Base-by-base conservation (phyloP, 2,113 vertebrate species). In the Gadus chalcogrammus region DNA sequence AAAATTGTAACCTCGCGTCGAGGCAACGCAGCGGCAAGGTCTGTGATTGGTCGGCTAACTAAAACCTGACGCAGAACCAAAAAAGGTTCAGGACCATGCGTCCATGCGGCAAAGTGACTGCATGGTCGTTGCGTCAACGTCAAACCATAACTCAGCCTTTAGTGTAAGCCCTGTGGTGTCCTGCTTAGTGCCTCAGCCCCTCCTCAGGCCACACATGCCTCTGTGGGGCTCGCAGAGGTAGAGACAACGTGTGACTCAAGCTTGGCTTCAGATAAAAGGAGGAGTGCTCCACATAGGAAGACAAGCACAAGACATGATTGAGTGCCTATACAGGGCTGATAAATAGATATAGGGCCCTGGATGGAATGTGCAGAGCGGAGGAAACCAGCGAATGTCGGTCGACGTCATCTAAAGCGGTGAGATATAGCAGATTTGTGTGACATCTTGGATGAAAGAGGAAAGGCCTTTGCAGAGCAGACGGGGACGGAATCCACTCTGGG, bases 201-300 rank as follows among this genome's bases (percentile, higher is more conserved):
- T 31, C 63, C 65, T 22, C 0, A 0, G 16, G 70, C 42, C 61
- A 28, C 42, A 65, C 56, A 52, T 63, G 55, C n/a, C 61, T 67
- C 17, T 64, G 28, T 73, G 58, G 59, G 74, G 35, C 68, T 72
- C 42, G 42, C 71, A 73, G 74, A 75, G 69, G 7, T 77, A 68
- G 82, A 61, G 68, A 69, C 69, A 61, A 42, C 66, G 79, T 86
- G 85, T 75, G 82, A 88, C 24, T 77, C 68, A 70, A 79, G 42
- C 68, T 79, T 38, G 76, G 82, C 80, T 60, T 1, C 17, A 5
- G 79, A 86, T 84, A 31, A 87, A 82, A 82, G 70, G 3, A 1
- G 12, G 20, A 68, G 24, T 7, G 15, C 15, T 61, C 17, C 35
- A 66, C 27, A 67, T 31, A 35, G 48, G n/a, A 69, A 31, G 68